These are phyloP conservation scores for Cotesia congregata DNA, from an alignment of 2,888 invertebrate genomes.

Conservation along the genomic window DNA sequence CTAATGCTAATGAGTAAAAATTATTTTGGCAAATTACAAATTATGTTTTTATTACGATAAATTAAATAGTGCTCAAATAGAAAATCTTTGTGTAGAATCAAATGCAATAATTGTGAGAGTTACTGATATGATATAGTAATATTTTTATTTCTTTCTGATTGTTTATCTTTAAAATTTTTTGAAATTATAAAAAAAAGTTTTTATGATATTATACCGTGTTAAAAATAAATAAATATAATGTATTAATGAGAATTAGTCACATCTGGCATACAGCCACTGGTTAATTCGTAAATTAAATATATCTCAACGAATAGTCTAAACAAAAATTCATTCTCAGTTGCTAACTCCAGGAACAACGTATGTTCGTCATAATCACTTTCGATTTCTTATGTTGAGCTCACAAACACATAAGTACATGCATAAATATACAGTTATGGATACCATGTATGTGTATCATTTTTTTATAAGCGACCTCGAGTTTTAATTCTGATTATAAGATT, in stretches of 20 bases:
- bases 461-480: too few species aligned
- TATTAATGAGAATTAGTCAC: constrained; percentile 24
- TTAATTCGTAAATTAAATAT: constrained; percentile 29
- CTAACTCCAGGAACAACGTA: constrained; percentile 17
- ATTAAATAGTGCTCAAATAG: too few species aligned
- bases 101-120: too few species aligned
- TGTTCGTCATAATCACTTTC: constrained; percentile 8
- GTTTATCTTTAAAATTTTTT: background rate
- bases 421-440: too few species aligned
- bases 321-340: constrained; percentile 27
- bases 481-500: too few species aligned
- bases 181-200: background rate
- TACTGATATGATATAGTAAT: too few species aligned
- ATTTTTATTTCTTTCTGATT: background rate
- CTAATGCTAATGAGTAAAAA: too few species aligned
- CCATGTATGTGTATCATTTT: too few species aligned
- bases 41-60: too few species aligned
- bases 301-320: constrained; percentile 29
- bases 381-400: background rate
- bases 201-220: background rate
- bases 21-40: too few species aligned
- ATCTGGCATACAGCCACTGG: constrained; percentile 32
- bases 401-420: background rate
- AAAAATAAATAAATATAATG: constrained; percentile 3
- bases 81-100: too few species aligned